phyloP scores from a whole-genome alignment of 2,113 vertebrate species.

The Chitala chitala region DNA sequence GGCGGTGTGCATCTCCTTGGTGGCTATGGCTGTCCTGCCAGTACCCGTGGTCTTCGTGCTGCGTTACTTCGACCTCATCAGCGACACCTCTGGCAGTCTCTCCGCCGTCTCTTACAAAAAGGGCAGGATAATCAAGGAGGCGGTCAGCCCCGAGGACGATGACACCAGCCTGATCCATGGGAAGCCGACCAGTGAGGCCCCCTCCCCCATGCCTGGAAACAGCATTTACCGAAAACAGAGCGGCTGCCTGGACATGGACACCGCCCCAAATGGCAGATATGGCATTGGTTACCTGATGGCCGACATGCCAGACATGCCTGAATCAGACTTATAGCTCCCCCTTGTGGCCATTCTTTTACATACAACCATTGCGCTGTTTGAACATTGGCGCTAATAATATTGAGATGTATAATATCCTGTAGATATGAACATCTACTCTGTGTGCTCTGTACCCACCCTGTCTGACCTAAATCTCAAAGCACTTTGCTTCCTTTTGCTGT shows the following conservation, averaged over 20 bases:
- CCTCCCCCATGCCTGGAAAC: slow-evolving; percentile 80
- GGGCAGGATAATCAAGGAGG: slow-evolving; percentile 84
- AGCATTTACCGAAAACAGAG: slow-evolving; percentile 85
- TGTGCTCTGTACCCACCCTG: slow-evolving; percentile 43
- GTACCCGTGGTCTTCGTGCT: slow-evolving; percentile 79
- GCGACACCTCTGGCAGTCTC: slow-evolving; percentile 66
- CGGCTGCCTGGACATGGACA: slow-evolving; percentile 62
- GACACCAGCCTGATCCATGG: slow-evolving; percentile 81
- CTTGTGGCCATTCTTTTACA: not conserved
- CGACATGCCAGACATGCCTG: slow-evolving; percentile 86
- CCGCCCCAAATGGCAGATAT: slow-evolving; percentile 85
- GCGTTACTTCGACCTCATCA: slow-evolving; percentile 77
- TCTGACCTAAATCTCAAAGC: slow-evolving; percentile 28
- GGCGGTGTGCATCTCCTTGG: slow-evolving; percentile 75
- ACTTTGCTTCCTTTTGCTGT: slow-evolving; percentile 36
- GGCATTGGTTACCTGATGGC: slow-evolving; percentile 91
- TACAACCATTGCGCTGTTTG: not conserved
- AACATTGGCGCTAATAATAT: slow-evolving; percentile 36
- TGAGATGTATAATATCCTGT: slow-evolving; percentile 47
- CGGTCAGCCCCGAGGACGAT: slow-evolving; percentile 71
- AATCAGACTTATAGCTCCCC: slow-evolving; percentile 79
- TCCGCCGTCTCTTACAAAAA: slow-evolving; percentile 86
- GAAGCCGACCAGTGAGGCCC: slow-evolving; percentile 79
- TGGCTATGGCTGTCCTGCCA: slow-evolving; percentile 76
- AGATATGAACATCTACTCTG: slow-evolving; percentile 56